Evolutionary conservation across 2,888 invertebrate species (phyloP).

Genomic region (Lucinisca nassula): DNA sequence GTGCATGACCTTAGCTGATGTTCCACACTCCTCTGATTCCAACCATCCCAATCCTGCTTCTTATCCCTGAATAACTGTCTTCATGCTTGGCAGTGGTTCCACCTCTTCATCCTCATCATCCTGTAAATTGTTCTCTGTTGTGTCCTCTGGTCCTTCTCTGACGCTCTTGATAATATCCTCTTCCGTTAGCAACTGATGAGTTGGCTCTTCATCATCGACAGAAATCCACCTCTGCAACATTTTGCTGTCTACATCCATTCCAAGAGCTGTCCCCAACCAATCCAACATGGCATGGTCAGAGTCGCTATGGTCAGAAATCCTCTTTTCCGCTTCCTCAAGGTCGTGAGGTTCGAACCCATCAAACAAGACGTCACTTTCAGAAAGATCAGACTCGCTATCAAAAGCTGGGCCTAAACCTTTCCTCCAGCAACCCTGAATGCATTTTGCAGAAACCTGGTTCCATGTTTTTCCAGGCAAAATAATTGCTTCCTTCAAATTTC

Average conservation of each 20-base stretch:
- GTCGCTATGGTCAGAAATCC: neutral
- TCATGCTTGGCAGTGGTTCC: neutral
- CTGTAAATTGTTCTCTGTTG: neutral
- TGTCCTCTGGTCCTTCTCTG: neutral
- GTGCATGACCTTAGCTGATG: neutral
- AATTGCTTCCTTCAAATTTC: conserved; percentile 14
- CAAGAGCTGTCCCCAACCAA: neutral
- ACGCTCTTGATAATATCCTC: neutral
- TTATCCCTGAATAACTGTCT: neutral
- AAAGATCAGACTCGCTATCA: neutral
- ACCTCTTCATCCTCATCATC: neutral
- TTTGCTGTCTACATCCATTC: neutral
- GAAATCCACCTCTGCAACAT: neutral
- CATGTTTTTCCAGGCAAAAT: neutral
- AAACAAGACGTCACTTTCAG: neutral
- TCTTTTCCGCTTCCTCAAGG: neutral
- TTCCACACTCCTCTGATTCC: neutral
- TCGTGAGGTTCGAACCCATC: conserved; percentile 3
- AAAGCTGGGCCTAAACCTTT: neutral
- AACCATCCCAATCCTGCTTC: neutral
- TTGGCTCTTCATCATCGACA: neutral
- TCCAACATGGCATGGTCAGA: neutral
- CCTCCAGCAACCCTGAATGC: neutral
- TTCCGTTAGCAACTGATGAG: neutral
- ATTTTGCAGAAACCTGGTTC: neutral